Percentiles rank a stretch among this genome's conserved stretches.
These are phyloP conservation scores for Eupleurogrammus muticus DNA, from an alignment of 2,797 vertebrate species.

Conservation along the genomic window DNA sequence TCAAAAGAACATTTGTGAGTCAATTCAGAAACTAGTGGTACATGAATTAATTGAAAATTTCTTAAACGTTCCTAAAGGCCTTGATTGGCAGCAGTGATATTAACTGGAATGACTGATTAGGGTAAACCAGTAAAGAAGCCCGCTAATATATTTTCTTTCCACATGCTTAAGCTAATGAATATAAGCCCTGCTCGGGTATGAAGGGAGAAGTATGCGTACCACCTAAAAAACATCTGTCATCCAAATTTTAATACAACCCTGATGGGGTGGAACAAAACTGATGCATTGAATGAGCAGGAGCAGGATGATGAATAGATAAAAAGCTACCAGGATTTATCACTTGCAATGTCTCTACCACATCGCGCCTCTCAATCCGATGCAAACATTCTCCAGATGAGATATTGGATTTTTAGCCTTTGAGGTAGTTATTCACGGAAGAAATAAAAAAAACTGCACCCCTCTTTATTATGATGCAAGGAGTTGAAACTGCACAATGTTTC, in stretches of 20 bases:
- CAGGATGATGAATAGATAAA: slow-evolving; percentile 62
- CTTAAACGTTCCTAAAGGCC: not conserved
- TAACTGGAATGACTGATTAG: slow-evolving; percentile 33
- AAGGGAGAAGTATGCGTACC: slow-evolving; percentile 13
- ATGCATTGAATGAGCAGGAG: slow-evolving; percentile 56
- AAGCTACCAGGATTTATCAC: not conserved
- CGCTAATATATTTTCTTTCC: slow-evolving; percentile 26
- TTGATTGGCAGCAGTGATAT: slow-evolving; percentile 37
- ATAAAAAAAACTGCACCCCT: no score
- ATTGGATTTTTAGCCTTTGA: not conserved
- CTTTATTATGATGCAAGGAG: no score
- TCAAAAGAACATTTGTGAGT: not conserved
- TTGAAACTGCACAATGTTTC: no score
- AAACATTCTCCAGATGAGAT: not conserved
- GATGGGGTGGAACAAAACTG: slow-evolving; percentile 73
- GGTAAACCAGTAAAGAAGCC: not conserved
- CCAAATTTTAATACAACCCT: slow-evolving; percentile 55
- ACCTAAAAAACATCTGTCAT: slow-evolving; percentile 63
- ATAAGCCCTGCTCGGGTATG: slow-evolving; percentile 14
- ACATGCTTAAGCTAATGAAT: slow-evolving; percentile 60
- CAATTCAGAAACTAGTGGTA: not conserved
- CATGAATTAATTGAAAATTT: slow-evolving; percentile 2
- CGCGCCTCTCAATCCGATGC: not conserved
- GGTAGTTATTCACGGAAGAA: no score
- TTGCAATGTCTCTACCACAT: slow-evolving; percentile 22